Evolutionary conservation across 1,140 invertebrate genomes (phyloP).

Genomic region (Dinothrombium tinctorium): DNA sequence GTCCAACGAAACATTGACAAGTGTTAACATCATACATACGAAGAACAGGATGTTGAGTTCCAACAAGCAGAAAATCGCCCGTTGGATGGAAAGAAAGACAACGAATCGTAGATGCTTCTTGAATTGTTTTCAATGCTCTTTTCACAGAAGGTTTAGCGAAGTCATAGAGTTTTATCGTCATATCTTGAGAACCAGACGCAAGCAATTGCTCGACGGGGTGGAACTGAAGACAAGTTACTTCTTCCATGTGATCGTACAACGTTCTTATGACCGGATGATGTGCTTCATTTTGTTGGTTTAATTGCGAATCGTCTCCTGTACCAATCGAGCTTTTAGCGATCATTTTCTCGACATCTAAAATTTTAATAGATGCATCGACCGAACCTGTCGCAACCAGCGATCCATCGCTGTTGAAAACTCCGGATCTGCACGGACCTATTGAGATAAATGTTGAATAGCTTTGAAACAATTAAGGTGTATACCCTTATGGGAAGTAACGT

Average conservation of each 20-base stretch:
- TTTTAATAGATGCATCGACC: slow-evolving; percentile 93
- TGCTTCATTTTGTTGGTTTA: slow-evolving; percentile 11
- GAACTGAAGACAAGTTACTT: slow-evolving; percentile 89
- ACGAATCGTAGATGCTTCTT: slow-evolving; percentile 63
- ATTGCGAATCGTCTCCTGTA: neutral
- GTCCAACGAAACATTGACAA: slow-evolving; percentile 78
- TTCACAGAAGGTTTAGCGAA: slow-evolving; percentile 94
- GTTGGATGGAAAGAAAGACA: slow-evolving; percentile 81
- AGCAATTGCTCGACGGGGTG: slow-evolving; percentile 79
- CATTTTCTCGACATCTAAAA: slow-evolving; percentile 93
- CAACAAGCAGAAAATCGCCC: slow-evolving; percentile 78
- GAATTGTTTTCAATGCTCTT: slow-evolving; percentile 84
- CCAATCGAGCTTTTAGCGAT: slow-evolving; percentile 44
- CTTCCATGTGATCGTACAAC: slow-evolving; percentile 92
- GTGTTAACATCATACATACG: slow-evolving; percentile 87
- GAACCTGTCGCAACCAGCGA: slow-evolving; percentile 93
- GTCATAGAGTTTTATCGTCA: slow-evolving; percentile 85
- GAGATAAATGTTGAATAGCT: neutral
- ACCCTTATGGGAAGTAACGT: slow-evolving; percentile 94
- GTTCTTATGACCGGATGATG: slow-evolving; percentile 90
- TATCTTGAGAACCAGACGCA: slow-evolving; percentile 76
- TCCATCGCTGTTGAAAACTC: slow-evolving; percentile 75
- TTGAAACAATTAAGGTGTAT: too few relatives aligned
- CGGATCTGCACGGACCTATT: slow-evolving; percentile 50
- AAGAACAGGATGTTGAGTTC: slow-evolving; percentile 68